These are phyloP conservation scores for Matsumurasca onukii DNA, from an alignment of 1,140 invertebrate species.

Conservation along the genomic window DNA sequence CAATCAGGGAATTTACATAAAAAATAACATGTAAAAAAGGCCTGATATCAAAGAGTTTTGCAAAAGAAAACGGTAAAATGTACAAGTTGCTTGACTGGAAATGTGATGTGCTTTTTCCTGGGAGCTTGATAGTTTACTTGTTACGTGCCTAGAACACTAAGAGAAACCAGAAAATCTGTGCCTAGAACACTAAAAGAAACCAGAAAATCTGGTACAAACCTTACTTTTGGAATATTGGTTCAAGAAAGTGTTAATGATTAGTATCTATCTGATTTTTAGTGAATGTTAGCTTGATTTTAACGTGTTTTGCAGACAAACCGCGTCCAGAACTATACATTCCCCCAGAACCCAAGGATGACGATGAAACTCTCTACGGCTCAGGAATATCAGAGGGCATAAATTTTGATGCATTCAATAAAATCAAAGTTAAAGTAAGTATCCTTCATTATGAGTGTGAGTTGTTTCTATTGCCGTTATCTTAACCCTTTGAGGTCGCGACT, in stretches of 20 bases:
- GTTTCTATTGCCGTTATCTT: no score
- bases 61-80: no score
- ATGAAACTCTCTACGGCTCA: conserved; percentile 67
- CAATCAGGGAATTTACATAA: no score
- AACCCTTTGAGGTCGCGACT: no score
- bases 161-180: neutral
- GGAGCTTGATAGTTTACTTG: conserved; percentile 13
- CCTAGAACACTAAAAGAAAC: neutral
- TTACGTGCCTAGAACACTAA: conserved; percentile 9
- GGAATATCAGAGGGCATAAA: conserved; percentile 81
- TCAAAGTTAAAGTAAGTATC: conserved; percentile 71
- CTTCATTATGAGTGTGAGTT: no score
- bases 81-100: no score
- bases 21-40: no score
- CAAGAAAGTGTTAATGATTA: neutral
- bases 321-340: conserved; percentile 75
- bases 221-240: neutral
- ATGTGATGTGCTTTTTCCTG: no score
- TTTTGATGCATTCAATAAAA: conserved; percentile 83
- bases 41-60: no score
- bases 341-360: conserved; percentile 68
- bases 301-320: conserved; percentile 49
- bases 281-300: neutral
- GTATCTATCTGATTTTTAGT: neutral
- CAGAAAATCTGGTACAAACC: neutral